Conservation (phyloP, 2,888 invertebrate genomes). For the Drosophila emarginata region DNA sequence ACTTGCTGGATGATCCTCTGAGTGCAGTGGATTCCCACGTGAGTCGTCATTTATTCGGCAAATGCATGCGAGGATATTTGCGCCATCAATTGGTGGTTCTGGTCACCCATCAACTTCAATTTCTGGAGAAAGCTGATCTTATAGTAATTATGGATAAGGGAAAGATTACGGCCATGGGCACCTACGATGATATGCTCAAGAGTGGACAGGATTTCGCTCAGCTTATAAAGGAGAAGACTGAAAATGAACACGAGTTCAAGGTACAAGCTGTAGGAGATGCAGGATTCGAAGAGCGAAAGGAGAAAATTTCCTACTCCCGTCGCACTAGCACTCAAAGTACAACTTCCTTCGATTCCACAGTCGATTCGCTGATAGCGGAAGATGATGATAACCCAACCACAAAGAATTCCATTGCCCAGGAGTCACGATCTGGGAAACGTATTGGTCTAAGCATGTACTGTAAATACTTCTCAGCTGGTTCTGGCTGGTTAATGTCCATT, state of each 20-base stretch:
- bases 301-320: constrained; percentile 46
- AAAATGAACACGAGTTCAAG: constrained; percentile 43
- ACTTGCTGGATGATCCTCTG: constrained; percentile 94
- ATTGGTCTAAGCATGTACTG: constrained; percentile 85
- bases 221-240: constrained; percentile 84
- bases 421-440: constrained; percentile 82
- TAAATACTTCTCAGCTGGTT: constrained; percentile 88
- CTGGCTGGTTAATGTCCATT: constrained; percentile 85
- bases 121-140: constrained; percentile 86
- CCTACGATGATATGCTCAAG: constrained; percentile 87
- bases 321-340: constrained; percentile 70
- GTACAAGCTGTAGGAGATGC: constrained; percentile 29
- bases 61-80: constrained; percentile 83
- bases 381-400: constrained; percentile 75
- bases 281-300: not conserved
- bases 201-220: constrained; percentile 91
- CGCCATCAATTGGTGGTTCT: constrained; percentile 87
- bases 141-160: constrained; percentile 82
- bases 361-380: constrained; percentile 50
- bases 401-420: constrained; percentile 53
- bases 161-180: constrained; percentile 84
- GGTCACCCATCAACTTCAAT: constrained; percentile 93
- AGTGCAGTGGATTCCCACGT: constrained; percentile 96
- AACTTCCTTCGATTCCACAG: constrained; percentile 82
- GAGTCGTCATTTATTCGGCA: constrained; percentile 92